Evolutionary conservation across 1,140 invertebrate genomes (phyloP), one percentile per base, ranked within the genome.

Genomic region (Papilio helenus): DNA sequence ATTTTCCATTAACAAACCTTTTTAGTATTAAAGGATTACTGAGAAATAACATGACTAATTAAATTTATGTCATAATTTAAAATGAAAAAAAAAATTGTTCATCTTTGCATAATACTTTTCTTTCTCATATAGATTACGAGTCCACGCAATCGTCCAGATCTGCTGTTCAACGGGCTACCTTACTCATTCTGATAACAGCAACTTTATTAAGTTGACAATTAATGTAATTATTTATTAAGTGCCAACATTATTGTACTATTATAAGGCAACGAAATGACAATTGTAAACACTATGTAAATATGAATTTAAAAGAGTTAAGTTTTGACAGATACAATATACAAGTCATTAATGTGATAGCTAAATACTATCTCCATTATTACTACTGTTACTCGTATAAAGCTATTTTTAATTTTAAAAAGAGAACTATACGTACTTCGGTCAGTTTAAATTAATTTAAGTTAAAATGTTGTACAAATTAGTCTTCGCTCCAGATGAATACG

Each of bases 141-240:
- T 91, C 92, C 26, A 92, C 92, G 5, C 92, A 92, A 58, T 90
- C 92, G 39, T 93, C 93, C 16, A 84, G 87, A n/a, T 90, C 87
- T 23, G 74, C 85, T 23, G 81, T 83, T 42, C 72, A 84, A 46
- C 84, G 74, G 46, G 80, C 77, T 44, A 79, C 79, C 39, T 79
- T 79, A 68, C 82, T 88, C 76, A 78, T 86, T 82, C 79, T 83
- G 12, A 20, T 87, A 9, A 76, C 84, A 26, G 78, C 86, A 16
- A 34, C 34, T 18, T 39, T 77, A 12, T 65, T 82, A 80, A 94
- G 92, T 87, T 94, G 92, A 94, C 91, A 88, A 74, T 58, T 29
- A 78, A 29, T 80, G n/a, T 65, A 20, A 68, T 20, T 5, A 74
- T 77, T 9, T 49, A 55, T 76, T 80, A 84, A 86, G 87, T 90